These are phyloP conservation scores for Achatina immaculata DNA, from an alignment of 1,140 invertebrate species.

Conservation along the genomic window DNA sequence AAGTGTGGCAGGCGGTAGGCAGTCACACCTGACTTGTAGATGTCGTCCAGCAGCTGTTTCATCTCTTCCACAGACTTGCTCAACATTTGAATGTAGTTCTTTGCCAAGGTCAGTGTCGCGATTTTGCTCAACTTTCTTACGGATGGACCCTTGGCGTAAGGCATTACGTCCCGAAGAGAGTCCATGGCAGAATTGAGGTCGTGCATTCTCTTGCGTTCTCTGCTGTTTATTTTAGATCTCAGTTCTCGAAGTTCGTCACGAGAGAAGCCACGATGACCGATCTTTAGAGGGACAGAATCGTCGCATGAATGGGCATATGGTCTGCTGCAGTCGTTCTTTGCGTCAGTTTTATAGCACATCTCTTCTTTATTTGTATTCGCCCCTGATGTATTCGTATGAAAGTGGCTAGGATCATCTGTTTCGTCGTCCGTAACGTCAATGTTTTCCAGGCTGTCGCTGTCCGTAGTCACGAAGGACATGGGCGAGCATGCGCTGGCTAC, in stretches of 20 bases:
- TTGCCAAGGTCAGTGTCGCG: conserved; percentile 94
- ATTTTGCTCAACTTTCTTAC: conserved; percentile 98
- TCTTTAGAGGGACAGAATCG: not conserved
- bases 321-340: not conserved
- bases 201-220: conserved; percentile 68
- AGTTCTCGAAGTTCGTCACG: conserved; percentile 46
- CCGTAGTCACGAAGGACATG: not conserved
- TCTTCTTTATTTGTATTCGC: not conserved
- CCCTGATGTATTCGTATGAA: not conserved
- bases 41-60: conserved; percentile 49
- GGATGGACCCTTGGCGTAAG: conserved; percentile 87
- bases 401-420: not conserved
- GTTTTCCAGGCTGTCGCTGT: conserved; percentile 11
- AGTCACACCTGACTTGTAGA: conserved; percentile 39
- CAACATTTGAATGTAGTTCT: conserved; percentile 98
- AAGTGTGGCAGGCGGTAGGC: not conserved
- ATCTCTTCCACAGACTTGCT: conserved; percentile 66
- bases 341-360: not conserved
- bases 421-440: conserved; percentile 30
- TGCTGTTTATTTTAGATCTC: conserved; percentile 55
- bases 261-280: not conserved
- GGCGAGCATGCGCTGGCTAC: not conserved
- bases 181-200: conserved; percentile 68
- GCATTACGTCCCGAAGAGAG: conserved; percentile 65
- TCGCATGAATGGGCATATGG: not conserved